Percentiles rank a stretch among this genome's conserved stretches.
phyloP scores from a whole-genome alignment of 2,888 invertebrate genomes.

The Tortrix viridana region DNA sequence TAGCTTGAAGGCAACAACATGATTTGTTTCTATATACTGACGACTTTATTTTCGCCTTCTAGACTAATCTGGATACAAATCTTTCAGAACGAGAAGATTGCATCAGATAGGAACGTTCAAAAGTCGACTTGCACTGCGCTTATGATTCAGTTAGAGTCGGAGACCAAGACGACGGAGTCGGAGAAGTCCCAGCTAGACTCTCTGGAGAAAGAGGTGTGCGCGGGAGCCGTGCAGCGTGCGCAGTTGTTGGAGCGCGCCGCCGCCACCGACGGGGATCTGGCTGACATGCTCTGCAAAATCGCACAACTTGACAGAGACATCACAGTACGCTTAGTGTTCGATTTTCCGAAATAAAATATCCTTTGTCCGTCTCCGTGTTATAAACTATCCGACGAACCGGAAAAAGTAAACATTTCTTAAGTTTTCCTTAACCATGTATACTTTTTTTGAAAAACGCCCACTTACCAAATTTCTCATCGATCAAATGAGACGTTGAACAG shows the following conservation, averaged over 20 bases:
- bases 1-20: too few relatives aligned
- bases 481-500: too few relatives aligned
- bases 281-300: constrained; percentile 58
- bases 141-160: constrained; percentile 49
- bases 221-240: constrained; percentile 54
- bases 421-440: too few relatives aligned
- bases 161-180: constrained; percentile 48
- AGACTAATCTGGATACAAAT: background rate
- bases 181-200: constrained; percentile 48
- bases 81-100: constrained; percentile 57
- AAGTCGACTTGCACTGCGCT: constrained; percentile 52
- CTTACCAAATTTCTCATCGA: too few relatives aligned
- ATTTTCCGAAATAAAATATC: too few relatives aligned
- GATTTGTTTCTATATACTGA: too few relatives aligned
- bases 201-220: constrained; percentile 59
- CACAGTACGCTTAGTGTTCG: constrained; percentile 50
- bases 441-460: too few relatives aligned
- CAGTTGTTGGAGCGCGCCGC: constrained; percentile 56
- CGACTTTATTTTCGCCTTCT: too few relatives aligned
- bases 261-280: constrained; percentile 52
- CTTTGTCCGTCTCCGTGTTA: too few relatives aligned
- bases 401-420: too few relatives aligned
- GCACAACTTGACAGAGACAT: constrained; percentile 67
- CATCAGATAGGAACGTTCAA: constrained; percentile 59
- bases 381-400: too few relatives aligned